Base-by-base conservation (phyloP, 2,797 vertebrate species). In the Siniperca scherzeri region DNA sequence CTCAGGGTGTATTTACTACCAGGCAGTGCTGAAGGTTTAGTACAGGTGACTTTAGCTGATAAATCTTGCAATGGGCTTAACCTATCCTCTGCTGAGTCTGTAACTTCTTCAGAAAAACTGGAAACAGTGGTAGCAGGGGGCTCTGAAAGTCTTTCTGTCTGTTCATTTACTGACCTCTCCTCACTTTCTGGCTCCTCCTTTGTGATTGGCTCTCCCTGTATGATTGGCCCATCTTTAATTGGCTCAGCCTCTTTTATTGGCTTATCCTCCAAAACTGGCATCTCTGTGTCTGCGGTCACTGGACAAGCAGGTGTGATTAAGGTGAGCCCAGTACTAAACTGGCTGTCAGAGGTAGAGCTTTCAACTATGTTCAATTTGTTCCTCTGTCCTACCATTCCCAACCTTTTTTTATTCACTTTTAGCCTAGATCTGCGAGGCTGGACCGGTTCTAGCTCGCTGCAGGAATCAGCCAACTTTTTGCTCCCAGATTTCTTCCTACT, bases 1-100 rank as follows among this genome's bases (percentile, higher is more conserved):
- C 99, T 96, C 74, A 99, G 95, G 0, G 97, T 97, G n/a, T 99
- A 99, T 87, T 99, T 99, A 94, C 97, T 99, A 78, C 97, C 97
- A 78, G 97, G 97, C 16, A 98, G 92, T 81, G 96, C 96, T 85
- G 97, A 97, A 0, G 95, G 89, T 71, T 96, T 96, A 50, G 97
- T 96, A 36, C 95, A 92, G 83, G 95, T 95, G 85, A 95, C 72
- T 74, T 92, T 90, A 19, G 82, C 78, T 8, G 92, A 94, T 84
- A 94, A 74, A 74, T 95, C 95, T 33, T 94, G 94, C 88, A 91
- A 86, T 25, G 83, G 79, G 68, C 50, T 74, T 27, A 91, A 72
- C 44, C 36, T 77, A 17, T 93, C 85, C 14, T 92, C 90, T 36
- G 77, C 21, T 1, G 79, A 70, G 27, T 82, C 74, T 72, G 88